Base-by-base conservation (phyloP, 1,140 invertebrate species). In the Anoplophora glabripennis region DNA sequence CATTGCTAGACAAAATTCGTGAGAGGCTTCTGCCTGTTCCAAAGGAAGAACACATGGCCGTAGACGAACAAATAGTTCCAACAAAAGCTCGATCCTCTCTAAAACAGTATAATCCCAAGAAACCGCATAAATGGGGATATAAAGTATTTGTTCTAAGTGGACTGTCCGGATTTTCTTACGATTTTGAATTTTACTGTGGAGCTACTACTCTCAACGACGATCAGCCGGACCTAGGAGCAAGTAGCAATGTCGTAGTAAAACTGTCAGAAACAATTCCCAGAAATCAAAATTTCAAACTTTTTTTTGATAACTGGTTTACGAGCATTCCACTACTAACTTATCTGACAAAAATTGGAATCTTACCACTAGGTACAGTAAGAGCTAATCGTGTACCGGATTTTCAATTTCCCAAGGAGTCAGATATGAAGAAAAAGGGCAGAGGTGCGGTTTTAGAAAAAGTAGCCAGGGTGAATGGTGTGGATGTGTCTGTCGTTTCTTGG, bases 81-180 rank as follows among this genome's bases (percentile, higher is more conserved):
- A 77, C 69, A 53, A 79, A 76, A 70, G 72, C 72, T 28, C 55
- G 68, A 36, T 59, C 71, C 38, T 49, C 47, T 40, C 67, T 75
- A 46, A 76, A 76, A 56, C 77, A 78, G 57, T 78, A 79, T 61
- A 68, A 76, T 40, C 72, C 69, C 7, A 71, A 71, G 37, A 76
- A 77, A 52, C 74, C 78, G 11, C 69, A 75, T 54, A 80, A 79
- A 59, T 75, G 74, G 70, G 76, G 76, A 11, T 75, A 76, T 10
- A 80, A 78, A 66, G 65, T 74, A 41, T 78, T 69, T 63, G 63
- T 72, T 36, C 53, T 74, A 14, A 69, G 67, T 59, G 71, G 68
- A 53, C 40, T 64, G 46, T 66, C 66, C 58, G 75, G 75, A 55
- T 72, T 73, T 57, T 63, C 70, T 53, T 72, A 76, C 65, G 70